A percentile compares a stretch with the other conserved stretches of the same genome.
Conservation (phyloP, 2,888 invertebrate species). For the Halocaridina rubra region DNA sequence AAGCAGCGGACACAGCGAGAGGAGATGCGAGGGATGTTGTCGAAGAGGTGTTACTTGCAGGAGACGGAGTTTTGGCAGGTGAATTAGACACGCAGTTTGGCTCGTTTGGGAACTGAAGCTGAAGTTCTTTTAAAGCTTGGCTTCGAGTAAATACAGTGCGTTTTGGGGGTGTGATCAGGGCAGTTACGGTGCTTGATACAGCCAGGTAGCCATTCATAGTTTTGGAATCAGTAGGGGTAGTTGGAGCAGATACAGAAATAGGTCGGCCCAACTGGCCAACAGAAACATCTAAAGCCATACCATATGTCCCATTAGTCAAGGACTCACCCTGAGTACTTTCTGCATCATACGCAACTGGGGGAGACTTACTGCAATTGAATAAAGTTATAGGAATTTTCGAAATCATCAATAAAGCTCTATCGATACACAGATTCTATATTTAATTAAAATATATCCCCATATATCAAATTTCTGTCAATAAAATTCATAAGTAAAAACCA, state of each 20-base stretch:
- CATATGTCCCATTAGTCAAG: neutral
- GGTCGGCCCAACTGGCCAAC: conserved; percentile 36
- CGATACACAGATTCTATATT: no score
- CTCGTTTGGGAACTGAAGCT: conserved; percentile 22
- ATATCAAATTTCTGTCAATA: no score
- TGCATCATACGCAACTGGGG: conserved; percentile 50
- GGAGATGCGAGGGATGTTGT: conserved; percentile 11
- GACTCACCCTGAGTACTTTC: conserved; percentile 21
- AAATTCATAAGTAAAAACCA: no score
- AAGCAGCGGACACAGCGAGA: conserved; percentile 1
- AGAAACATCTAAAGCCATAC: conserved; percentile 8
- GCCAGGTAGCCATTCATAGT: conserved; percentile 20
- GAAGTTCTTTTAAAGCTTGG: conserved; percentile 43
- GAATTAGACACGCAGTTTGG: neutral
- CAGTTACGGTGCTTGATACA: neutral
- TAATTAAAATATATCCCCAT: no score
- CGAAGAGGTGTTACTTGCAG: neutral
- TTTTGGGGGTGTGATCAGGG: neutral
- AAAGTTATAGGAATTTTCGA: no score
- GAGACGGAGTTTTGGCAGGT: neutral
- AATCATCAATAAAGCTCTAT: no score
- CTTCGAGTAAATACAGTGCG: conserved; percentile 49
- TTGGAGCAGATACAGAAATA: conserved; percentile 20
- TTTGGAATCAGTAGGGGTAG: conserved; percentile 27
- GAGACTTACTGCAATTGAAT: no score